phyloP scores from a whole-genome alignment of 2,113 vertebrate genomes.

The Petaurus breviceps region DNA sequence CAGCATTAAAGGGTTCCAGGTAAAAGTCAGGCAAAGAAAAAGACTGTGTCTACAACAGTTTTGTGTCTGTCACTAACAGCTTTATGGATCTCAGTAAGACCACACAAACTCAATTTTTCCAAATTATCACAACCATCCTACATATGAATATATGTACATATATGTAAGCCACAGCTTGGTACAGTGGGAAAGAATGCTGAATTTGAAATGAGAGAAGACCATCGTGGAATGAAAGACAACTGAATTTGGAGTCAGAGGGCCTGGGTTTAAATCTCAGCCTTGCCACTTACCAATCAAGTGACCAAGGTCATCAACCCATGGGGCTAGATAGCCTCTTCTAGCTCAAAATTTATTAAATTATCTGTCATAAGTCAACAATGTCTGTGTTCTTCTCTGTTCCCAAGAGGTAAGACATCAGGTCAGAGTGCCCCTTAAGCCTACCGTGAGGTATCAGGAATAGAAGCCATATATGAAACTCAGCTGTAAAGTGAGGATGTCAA shows the following conservation, averaged over 20 bases:
- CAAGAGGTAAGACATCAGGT: neutral
- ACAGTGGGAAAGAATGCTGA: neutral
- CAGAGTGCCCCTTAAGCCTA: neutral
- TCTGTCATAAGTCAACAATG: neutral
- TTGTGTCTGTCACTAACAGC: neutral
- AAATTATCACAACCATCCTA: neutral
- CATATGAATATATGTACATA: neutral
- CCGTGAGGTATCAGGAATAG: neutral
- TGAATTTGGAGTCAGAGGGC: neutral
- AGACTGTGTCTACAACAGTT: neutral
- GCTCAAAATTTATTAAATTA: neutral
- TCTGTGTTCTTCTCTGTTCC: neutral
- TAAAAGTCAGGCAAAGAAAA: neutral
- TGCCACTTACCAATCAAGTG: neutral
- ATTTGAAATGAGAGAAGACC: neutral
- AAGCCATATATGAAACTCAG: neutral
- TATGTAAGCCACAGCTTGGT: neutral
- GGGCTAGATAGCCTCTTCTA: neutral
- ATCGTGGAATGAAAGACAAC: neutral
- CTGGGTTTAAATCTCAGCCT: neutral
- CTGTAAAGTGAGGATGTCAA: neutral
- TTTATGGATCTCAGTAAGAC: neutral
- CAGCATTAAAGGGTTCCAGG: neutral
- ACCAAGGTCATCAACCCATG: neutral
- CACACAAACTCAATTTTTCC: neutral